Evolutionary conservation across 2,888 invertebrate genomes (phyloP).

Genomic region (Hydriomena furcata): DNA sequence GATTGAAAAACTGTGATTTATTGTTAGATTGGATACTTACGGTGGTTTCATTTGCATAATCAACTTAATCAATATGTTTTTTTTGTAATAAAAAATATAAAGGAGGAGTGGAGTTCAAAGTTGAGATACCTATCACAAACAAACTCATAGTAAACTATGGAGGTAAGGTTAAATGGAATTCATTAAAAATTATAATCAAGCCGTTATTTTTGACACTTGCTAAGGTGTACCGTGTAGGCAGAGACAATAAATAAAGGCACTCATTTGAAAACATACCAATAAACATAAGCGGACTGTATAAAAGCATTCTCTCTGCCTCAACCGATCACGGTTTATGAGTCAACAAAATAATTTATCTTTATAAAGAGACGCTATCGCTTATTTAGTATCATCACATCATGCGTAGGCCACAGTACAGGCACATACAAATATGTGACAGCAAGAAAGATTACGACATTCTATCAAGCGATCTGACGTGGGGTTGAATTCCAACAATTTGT

Average conservation of each 20-base stretch:
- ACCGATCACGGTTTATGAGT: slow-evolving; percentile 36
- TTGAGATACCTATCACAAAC: too few species aligned
- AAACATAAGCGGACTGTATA: not conserved
- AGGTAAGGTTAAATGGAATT: slow-evolving; percentile 26
- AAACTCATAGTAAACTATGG: too few species aligned
- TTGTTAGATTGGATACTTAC: slow-evolving; percentile 40
- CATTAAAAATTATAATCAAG: slow-evolving; percentile 1
- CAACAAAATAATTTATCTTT: slow-evolving; percentile 37
- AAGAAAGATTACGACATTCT: slow-evolving; percentile 68
- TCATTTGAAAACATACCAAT: not conserved
- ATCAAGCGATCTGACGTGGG: slow-evolving; percentile 60
- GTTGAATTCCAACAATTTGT: slow-evolving; percentile 64
- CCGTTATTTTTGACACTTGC: not conserved
- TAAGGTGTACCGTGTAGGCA: not conserved
- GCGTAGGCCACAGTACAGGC: slow-evolving; percentile 42
- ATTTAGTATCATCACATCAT: slow-evolving; percentile 32
- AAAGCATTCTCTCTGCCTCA: slow-evolving; percentile 25
- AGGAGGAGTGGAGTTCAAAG: too few species aligned
- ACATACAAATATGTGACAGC: slow-evolving; percentile 62
- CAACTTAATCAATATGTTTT: too few species aligned
- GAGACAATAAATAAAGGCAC: not conserved
- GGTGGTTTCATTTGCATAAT: slow-evolving; percentile 53
- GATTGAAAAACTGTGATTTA: slow-evolving; percentile 58
- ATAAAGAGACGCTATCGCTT: slow-evolving; percentile 33
- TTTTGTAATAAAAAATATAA: too few species aligned